Percentiles rank a stretch among this genome's conserved stretches.
Conservation (phyloP, 2,888 invertebrate genomes). For the Troides aeacus region DNA sequence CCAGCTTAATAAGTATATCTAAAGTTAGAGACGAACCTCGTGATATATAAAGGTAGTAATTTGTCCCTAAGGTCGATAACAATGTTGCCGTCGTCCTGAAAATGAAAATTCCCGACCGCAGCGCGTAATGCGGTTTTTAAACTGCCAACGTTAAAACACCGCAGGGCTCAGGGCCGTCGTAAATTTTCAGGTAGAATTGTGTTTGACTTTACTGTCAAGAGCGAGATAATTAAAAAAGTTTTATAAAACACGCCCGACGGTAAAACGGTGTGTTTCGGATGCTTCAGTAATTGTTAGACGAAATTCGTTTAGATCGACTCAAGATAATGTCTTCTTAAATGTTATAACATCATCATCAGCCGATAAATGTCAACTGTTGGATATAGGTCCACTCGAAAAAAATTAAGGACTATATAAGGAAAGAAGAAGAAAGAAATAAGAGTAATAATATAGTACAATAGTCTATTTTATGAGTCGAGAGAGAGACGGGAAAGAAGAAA, state of each 20-base stretch:
- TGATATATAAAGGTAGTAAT: neutral
- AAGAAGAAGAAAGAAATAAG: too few relatives aligned
- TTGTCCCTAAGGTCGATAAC: constrained; percentile 12
- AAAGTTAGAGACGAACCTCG: too few relatives aligned
- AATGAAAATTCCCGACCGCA: constrained; percentile 22
- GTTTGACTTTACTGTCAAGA: constrained; percentile 42
- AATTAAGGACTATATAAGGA: too few relatives aligned
- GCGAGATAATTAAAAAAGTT: constrained; percentile 43
- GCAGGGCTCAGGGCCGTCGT: constrained; percentile 33
- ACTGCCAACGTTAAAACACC: constrained; percentile 22
- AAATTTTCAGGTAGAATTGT: constrained; percentile 48
- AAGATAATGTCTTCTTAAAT: too few relatives aligned
- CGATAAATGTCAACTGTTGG: too few relatives aligned
- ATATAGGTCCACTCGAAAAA: too few relatives aligned
- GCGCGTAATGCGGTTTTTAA: constrained; percentile 10
- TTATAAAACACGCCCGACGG: constrained; percentile 25
- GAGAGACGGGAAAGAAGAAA: too few relatives aligned
- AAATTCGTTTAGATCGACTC: neutral
- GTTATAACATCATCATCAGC: too few relatives aligned
- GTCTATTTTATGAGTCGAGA: too few relatives aligned
- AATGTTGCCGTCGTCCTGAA: constrained; percentile 19
- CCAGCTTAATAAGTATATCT: too few relatives aligned
- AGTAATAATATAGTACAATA: too few relatives aligned
- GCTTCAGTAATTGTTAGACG: neutral
- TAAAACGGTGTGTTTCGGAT: constrained; percentile 5